Evolutionary conservation across 2,113 vertebrate genomes (phyloP), one percentile per base, ranked within the genome.

Genomic region (Lepus europaeus): DNA sequence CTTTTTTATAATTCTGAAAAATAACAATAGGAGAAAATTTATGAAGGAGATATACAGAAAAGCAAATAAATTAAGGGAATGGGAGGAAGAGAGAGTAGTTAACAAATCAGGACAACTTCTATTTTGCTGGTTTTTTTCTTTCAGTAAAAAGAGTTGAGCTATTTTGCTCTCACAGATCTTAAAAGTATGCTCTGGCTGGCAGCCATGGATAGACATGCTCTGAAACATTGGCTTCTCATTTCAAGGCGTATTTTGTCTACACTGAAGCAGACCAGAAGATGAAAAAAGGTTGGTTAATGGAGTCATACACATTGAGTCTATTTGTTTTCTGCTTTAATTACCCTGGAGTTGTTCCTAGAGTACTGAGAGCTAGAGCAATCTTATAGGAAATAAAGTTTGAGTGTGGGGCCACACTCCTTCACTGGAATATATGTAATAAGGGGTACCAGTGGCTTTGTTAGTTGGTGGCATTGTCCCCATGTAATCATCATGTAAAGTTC

Each of bases 41-140:
- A 69, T 36, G 79, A 90, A 73, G 64, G 59, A 90, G 25, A 64
- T 25, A 66, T 31, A 76, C 77, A 82, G 51, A 77, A 66, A 70
- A n/a, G 14, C 31, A 82, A 49, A 51, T 33, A 94, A 70, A 56
- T n/a, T 53, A 49, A 69, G 20, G 33, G 33, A 53, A 27, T 36
- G 36, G 29, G 17, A 1, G 2, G 13, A n/a, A 12, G 31, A 5
- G 33, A 29, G 9, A 6, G 3, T n/a, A 66, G 49, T 33, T 82
- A 39, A 69, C 61, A 97, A 95, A 49, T 76, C 96, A 94, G 68
- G 80, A 90, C 86, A 77, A 79, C 91, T 94, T 95, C 83, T 97
- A 85, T 92, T 93, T 25, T 83, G 53, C 72, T 96, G 68, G 22
- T 61, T 2, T 83, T 78, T 61, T 59, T 74, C 45, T 86, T 77